Evolutionary conservation across 2,797 vertebrate genomes (phyloP).

Genomic region (Poeciliopsis presidionis): DNA sequence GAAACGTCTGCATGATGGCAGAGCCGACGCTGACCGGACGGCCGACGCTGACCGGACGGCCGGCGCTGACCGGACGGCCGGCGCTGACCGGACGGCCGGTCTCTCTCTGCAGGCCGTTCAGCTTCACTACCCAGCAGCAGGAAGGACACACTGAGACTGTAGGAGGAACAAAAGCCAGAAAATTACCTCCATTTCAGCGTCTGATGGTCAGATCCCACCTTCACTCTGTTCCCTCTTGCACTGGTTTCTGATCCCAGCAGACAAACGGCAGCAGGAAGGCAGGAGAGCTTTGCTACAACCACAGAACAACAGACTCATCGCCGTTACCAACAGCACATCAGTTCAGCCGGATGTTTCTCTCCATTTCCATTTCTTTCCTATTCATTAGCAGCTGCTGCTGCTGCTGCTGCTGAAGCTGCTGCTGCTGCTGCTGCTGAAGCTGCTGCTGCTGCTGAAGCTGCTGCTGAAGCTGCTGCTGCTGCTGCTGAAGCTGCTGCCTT

Average conservation of each 20-base stretch:
- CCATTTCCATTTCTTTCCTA: constrained; percentile 22
- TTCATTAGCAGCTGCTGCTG: constrained; percentile 18
- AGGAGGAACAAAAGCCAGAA: constrained; percentile 27
- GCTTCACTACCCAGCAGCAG: constrained; percentile 53
- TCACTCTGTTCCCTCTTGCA: constrained; percentile 31
- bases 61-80: too few species aligned
- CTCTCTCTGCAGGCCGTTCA: constrained; percentile 26
- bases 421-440: too few species aligned
- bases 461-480: too few species aligned
- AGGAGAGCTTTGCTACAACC: constrained; percentile 15
- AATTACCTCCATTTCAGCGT: constrained; percentile 39
- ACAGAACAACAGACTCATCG: constrained; percentile 52
- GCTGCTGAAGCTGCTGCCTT: constrained; percentile 3
- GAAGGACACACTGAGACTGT: constrained; percentile 18
- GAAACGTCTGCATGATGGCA: constrained; percentile 41
- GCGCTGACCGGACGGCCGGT: constrained; percentile 11
- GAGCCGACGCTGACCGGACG: constrained; percentile 41
- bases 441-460: too few species aligned
- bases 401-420: too few species aligned
- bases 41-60: too few species aligned
- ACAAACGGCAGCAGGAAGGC: constrained; percentile 3
- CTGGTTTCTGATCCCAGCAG: constrained; percentile 25
- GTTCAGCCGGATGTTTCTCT: constrained; percentile 36
- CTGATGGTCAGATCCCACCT: constrained; percentile 36
- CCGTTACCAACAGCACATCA: constrained; percentile 44